These are phyloP conservation scores for Diaphora mendica DNA, from an alignment of 2,888 invertebrate species.

Conservation along the genomic window DNA sequence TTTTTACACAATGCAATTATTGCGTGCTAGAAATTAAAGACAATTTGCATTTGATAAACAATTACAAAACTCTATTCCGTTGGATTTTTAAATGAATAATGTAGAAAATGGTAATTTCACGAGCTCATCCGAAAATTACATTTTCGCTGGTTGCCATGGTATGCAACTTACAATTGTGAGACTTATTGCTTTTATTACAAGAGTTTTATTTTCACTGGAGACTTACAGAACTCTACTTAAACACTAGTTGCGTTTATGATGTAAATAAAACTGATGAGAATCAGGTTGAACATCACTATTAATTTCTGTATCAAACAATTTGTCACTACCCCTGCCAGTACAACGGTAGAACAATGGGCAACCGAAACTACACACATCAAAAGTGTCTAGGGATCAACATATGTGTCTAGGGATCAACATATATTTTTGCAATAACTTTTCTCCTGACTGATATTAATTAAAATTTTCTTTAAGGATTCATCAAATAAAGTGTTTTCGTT, in stretches of 20 bases:
- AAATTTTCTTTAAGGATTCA: too few relatives aligned
- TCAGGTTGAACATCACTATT: background rate
- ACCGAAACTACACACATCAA: constrained; percentile 25
- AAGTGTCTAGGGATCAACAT: too few relatives aligned
- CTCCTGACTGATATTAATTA: too few relatives aligned
- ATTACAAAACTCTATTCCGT: background rate
- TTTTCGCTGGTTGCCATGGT: background rate
- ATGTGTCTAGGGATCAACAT: too few relatives aligned
- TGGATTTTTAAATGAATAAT: background rate
- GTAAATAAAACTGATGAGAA: background rate
- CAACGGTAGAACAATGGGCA: constrained; percentile 43
- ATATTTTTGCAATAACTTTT: too few relatives aligned
- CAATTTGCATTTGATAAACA: background rate
- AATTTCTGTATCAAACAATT: constrained; percentile 1
- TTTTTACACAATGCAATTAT: background rate
- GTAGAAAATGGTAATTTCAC: background rate
- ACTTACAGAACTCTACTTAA: background rate
- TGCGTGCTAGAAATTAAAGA: background rate
- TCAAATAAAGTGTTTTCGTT: too few relatives aligned
- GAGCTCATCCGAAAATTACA: background rate
- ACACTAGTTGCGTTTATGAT: background rate
- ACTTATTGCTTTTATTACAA: background rate
- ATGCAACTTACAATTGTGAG: too few relatives aligned
- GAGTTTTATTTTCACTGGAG: background rate
- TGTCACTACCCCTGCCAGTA: constrained; percentile 15